phyloP scores from a whole-genome alignment of 1,140 invertebrate genomes.

The Microplitis mediator region DNA sequence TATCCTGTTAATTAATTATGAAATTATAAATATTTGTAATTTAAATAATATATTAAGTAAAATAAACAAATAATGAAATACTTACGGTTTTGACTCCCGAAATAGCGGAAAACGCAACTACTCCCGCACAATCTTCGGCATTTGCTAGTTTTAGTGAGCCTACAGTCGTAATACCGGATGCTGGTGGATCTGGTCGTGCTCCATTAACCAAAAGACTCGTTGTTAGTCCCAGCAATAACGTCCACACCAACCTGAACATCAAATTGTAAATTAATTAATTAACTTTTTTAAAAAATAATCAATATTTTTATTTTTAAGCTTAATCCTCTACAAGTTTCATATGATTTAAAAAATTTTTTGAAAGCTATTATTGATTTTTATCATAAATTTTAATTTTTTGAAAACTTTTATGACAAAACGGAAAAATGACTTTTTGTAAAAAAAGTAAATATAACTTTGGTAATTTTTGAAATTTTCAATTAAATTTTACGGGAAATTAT shows the following conservation, averaged over 20 bases:
- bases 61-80: background rate
- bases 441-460: too few relatives aligned
- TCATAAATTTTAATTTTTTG: too few relatives aligned
- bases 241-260: slow-evolving; percentile 54
- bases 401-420: too few relatives aligned
- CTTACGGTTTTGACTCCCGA: slow-evolving; percentile 46
- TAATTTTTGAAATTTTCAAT: too few relatives aligned
- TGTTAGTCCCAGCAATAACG: slow-evolving; percentile 46
- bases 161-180: slow-evolving; percentile 50
- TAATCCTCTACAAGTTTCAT: too few relatives aligned
- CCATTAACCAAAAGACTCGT: slow-evolving; percentile 44
- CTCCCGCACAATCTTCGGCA: slow-evolving; percentile 57
- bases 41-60: too few relatives aligned
- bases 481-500: too few relatives aligned
- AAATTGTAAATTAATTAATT: background rate
- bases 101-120: slow-evolving; percentile 59
- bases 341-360: too few relatives aligned
- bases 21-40: background rate
- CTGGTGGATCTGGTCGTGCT: slow-evolving; percentile 45
- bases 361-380: too few relatives aligned
- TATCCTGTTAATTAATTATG: slow-evolving; percentile 38
- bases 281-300: too few relatives aligned
- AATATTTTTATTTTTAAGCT: too few relatives aligned
- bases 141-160: slow-evolving; percentile 56
- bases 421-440: too few relatives aligned